Base-by-base conservation (phyloP, 2,113 vertebrate genomes). In the Anarrhichthys ocellatus region DNA sequence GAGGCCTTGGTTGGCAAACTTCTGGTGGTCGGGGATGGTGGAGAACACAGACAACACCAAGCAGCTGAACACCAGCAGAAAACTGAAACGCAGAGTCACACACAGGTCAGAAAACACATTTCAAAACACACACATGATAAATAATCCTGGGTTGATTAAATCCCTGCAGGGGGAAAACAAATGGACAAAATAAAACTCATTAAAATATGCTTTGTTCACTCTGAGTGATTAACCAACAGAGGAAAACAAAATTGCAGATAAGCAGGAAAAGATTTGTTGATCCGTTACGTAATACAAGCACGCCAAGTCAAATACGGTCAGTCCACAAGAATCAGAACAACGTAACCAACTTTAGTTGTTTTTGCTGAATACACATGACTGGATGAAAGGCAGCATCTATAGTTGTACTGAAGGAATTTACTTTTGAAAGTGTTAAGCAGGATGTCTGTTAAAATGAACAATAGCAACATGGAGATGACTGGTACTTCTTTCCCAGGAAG, bases 41-140 rank as follows among this genome's bases (percentile, higher is more conserved):
- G 98, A 98, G 95, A 99, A 98, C 79, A 99, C 98, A 0, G 98
- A 99, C 84, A 99, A 95, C 94, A 99, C 98, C 95, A 99, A 94
- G 94, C 98, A 99, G 95, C 97, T 97, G 95, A 99, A 98, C 90
- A 99, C 98, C 11, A 99, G 96, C 87, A 99, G 91, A 92, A 99
- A 99, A 95, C 97, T 99, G 96, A 69, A 96, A 96, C 72, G 88
- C 80, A 90, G 42, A 86, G 46, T 66, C 40, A 66, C 50, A 77
- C 58, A 64, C 63, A 74, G 32, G 58, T 84, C 59, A 75, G 22
- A 59, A 6, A 15, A 32, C 17, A 79, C 29, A 42, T 48, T 34
- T 66, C 0, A 54, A 81, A 70, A 58, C 27, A 63, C 27, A 63
- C 65, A 36, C 38, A 61, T 29, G 18, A 40, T 10, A 77, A 36